Percentiles rank a stretch among this genome's conserved stretches.
Evolutionary conservation across 2,113 vertebrate species (phyloP).

Genomic region (Mesocricetus auratus): DNA sequence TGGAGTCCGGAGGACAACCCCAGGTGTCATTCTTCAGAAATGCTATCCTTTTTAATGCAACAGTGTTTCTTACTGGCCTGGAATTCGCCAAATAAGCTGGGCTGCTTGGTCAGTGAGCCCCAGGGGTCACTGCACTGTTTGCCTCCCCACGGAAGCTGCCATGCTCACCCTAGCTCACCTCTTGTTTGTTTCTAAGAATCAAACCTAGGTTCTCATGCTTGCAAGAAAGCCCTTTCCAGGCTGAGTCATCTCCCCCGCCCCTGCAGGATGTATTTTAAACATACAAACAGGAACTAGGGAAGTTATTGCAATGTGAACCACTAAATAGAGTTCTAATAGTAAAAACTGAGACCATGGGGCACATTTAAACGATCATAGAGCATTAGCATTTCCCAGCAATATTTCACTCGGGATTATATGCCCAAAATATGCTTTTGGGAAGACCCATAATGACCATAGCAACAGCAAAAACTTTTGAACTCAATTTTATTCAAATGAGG

Average conservation of each 20-base stretch:
- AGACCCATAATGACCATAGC: neutral
- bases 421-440: neutral
- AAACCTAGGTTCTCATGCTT: neutral
- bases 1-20: neutral
- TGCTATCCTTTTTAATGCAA: too few species aligned
- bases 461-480: neutral
- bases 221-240: neutral
- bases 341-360: neutral
- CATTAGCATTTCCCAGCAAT: neutral
- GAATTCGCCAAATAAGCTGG: too few species aligned
- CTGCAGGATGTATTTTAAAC: conserved; percentile 25
- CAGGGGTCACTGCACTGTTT: neutral
- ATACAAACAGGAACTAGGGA: neutral
- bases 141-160: too few species aligned
- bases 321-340: neutral
- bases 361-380: neutral
- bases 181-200: neutral
- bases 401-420: neutral
- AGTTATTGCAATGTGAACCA: neutral
- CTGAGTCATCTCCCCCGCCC: neutral
- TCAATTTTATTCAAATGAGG: conserved; percentile 8
- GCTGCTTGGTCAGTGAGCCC: neutral
- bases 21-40: neutral
- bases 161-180: neutral
- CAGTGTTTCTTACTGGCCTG: too few species aligned